A percentile compares a stretch with the other conserved stretches of the same genome.
phyloP scores from a whole-genome alignment of 64 coral and sea anemone genomes.

The Actinia tenebrosa region DNA sequence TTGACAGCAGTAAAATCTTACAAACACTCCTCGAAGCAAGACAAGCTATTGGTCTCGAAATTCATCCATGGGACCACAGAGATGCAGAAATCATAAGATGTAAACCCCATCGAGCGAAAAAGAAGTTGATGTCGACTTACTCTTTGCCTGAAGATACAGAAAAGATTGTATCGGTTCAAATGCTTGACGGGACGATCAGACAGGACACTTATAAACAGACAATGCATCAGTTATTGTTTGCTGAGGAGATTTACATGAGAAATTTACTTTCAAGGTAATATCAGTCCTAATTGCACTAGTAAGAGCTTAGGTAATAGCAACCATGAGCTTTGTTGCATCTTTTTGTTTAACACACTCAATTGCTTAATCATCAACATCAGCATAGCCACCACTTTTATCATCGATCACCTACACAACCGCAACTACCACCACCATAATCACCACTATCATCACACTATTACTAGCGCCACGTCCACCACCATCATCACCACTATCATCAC shows the following conservation, averaged over 20 bases:
- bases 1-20: background rate
- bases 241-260: constrained; percentile 72
- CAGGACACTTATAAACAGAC: constrained; percentile 51
- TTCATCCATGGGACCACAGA: background rate
- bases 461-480: too few species aligned
- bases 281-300: too few species aligned
- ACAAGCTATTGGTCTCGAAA: background rate
- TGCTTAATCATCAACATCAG: too few species aligned
- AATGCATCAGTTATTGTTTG: constrained; percentile 75
- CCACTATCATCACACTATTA: too few species aligned
- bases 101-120: background rate
- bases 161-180: constrained; percentile 22
- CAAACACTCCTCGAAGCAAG: background rate
- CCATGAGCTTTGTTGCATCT: too few species aligned
- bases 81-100: background rate
- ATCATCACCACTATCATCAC: too few species aligned
- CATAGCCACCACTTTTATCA: too few species aligned
- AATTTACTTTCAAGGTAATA: constrained; percentile 60
- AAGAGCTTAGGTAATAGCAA: too few species aligned
- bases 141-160: background rate
- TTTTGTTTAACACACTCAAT: too few species aligned
- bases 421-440: too few species aligned
- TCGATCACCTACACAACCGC: too few species aligned
- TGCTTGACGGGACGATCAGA: constrained; percentile 12
- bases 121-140: constrained; percentile 10